Evolutionary conservation across 37 sponge, comb jelly and placozoan species (phyloP), one percentile per base, ranked within the genome.

Genomic region (Aplysina aerophoba): DNA sequence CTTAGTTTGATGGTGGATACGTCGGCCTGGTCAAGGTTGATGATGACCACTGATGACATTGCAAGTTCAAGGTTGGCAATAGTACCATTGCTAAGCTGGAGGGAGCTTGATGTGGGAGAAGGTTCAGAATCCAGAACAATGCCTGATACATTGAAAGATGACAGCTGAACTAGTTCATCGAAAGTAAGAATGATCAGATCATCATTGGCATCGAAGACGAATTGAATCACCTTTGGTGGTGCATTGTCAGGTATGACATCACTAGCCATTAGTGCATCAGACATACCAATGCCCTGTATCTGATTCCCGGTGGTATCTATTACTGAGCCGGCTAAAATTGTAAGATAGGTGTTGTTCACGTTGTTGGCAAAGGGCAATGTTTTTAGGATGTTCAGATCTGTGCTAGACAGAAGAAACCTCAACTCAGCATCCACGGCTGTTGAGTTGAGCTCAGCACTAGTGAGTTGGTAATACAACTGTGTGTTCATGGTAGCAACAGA

Each of bases 351-450:
- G 54, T 89, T 65, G 55, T 40, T 86, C 15, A 39, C 40, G 31
- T 73, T 81, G 25, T 84, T 85, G 24, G 95, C 97, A 88, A 94
- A 95, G 28, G 34, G 24, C 22, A 58, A 28, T 0, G 86, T 20
- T 75, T 97, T 94, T 27, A 97, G 79, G 25, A 33, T 67, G 55
- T 94, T 92, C 14, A 93, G 73, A 80, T 97, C 97, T 39, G 79
- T 84, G 6, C 80, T 28, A 11, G 69, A 20, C 22, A 94, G 79
- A 16, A 95, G 28, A 11, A 69, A 24, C 24, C 92, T 74, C 25
- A 90, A 73, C 21, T 75, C 80, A 68, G 63, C 85, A 73, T 60
- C 67, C 22, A 79, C 59, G 11, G 21, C 27, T 16, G 53, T 78
- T 4, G 93, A 83, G 24, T 37, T 73, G 14, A 86, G 81, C 0